Evolutionary conservation across 2,888 invertebrate genomes (phyloP), one percentile per base, ranked within the genome.

Genomic region (Xiphydria camelus): DNA sequence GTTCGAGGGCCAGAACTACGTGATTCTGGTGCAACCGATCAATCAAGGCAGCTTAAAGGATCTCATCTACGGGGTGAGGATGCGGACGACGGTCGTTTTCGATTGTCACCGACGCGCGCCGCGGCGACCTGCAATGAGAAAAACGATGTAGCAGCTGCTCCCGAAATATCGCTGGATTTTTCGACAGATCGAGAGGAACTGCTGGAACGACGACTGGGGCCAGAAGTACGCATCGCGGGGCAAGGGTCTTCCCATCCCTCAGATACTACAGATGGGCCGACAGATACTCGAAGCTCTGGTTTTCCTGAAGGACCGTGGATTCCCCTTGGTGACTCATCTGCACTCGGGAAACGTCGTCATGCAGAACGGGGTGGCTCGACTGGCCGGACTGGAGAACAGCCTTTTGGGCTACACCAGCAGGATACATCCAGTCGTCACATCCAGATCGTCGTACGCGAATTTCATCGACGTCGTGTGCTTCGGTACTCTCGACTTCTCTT

Each of bases 261-360:
- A 93, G 77, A 88, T 94, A 32, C 92, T 92, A 64, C 83, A 91
- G 62, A 83, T 94, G 70, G 93, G 93, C 18, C 81, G 92, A 0
- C 94, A 94, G 77, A 88, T 94, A 60, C 78, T 94, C 40, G 94
- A 93, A 76, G 93, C 91, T 0, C 78, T 94, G 41, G 78, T 92
- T 47, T 93, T 93, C 75, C 80, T 94, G 14, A 87, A 87, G 58
- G 91, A 91, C 64, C 87, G 91, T 62, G 91, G 92, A 7, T 93
- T 94, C 71, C 93, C 94, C 2, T 84, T 88, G 6, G 91, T 91
- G 64, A 84, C 88, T 31, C 92, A 94, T 76, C 78, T 95, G 56
- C 94, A 94, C 75, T 87, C 90, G 40, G 94, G 94, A 25, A 95
- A 95, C 77, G 86, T 95, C 18, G 89, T 94, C 55, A 82, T 94